Percentiles rank a stretch among this genome's conserved stretches.
These are phyloP conservation scores for Falco cherrug DNA, from an alignment of 2,797 vertebrate genomes.

Conservation along the genomic window DNA sequence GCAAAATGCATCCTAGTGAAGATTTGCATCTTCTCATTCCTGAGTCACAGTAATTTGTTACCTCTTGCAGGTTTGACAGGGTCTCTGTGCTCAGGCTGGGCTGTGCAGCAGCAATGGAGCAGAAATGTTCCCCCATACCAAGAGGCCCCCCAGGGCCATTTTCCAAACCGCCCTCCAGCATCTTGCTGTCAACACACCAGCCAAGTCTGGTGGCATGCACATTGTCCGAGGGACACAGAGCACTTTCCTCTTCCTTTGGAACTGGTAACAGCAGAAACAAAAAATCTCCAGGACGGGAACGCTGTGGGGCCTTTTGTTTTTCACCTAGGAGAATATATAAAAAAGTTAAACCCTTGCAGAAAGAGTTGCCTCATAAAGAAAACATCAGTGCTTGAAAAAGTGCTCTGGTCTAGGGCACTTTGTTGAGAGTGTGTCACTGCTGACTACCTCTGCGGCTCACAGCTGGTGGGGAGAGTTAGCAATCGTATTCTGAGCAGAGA, in stretches of 20 bases:
- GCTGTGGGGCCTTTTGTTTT: background rate
- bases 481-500: accelerated
- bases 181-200: background rate
- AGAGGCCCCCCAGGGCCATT: background rate
- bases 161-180: background rate
- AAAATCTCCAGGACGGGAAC: background rate
- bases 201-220: background rate
- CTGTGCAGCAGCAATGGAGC: background rate
- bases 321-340: background rate
- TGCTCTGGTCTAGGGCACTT: background rate
- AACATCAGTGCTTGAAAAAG: background rate
- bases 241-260: background rate
- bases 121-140: background rate
- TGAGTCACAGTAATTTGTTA: background rate
- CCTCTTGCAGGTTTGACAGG: background rate
- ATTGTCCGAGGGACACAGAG: accelerated
- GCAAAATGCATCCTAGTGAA: background rate
- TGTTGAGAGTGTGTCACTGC: accelerated
- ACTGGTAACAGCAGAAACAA: background rate
- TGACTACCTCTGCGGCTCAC: background rate
- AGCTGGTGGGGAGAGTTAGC: background rate
- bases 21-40: background rate
- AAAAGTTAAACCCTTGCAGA: background rate
- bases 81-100: background rate
- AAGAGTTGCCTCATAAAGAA: background rate